A percentile compares a stretch with the other conserved stretches of the same genome.
phyloP scores from a whole-genome alignment of 2,797 vertebrate species.

The Silurus lanzhouensis region DNA sequence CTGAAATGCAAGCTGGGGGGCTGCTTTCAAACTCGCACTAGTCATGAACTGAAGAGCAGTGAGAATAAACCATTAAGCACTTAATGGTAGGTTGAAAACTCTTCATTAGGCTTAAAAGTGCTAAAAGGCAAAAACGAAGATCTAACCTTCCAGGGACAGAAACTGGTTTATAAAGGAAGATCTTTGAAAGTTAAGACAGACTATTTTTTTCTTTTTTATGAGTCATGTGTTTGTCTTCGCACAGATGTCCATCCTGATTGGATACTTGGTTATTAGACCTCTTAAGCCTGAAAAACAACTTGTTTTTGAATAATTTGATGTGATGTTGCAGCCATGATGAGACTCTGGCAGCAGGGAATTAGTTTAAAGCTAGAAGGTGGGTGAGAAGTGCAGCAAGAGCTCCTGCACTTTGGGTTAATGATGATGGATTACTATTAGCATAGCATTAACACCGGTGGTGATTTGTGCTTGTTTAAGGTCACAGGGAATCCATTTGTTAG shows the following conservation, averaged over 20 bases:
- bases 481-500: slow-evolving; percentile 49
- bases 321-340: not conserved
- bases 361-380: not conserved
- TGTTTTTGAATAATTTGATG: not conserved
- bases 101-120: slow-evolving; percentile 53
- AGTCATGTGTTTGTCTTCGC: not conserved
- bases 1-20: slow-evolving; percentile 36
- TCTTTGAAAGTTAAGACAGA: not conserved
- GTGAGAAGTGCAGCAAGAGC: slow-evolving; percentile 13
- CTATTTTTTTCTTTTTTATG: not conserved
- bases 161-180: not conserved
- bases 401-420: slow-evolving; percentile 48
- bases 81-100: slow-evolving; percentile 61
- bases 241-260: not conserved
- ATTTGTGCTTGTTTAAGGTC: slow-evolving; percentile 60
- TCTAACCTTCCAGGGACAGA: slow-evolving; percentile 13
- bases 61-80: slow-evolving; percentile 66
- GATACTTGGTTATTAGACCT: not conserved
- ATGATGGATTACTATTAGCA: slow-evolving; percentile 59
- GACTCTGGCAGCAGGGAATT: not conserved
- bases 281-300: not conserved
- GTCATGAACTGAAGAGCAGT: slow-evolving; percentile 35
- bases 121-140: slow-evolving; percentile 52
- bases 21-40: slow-evolving; percentile 52
- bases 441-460: slow-evolving; percentile 9